Evolutionary conservation across 1,140 invertebrate species (phyloP).

Genomic region (Asbolus verrucosus): DNA sequence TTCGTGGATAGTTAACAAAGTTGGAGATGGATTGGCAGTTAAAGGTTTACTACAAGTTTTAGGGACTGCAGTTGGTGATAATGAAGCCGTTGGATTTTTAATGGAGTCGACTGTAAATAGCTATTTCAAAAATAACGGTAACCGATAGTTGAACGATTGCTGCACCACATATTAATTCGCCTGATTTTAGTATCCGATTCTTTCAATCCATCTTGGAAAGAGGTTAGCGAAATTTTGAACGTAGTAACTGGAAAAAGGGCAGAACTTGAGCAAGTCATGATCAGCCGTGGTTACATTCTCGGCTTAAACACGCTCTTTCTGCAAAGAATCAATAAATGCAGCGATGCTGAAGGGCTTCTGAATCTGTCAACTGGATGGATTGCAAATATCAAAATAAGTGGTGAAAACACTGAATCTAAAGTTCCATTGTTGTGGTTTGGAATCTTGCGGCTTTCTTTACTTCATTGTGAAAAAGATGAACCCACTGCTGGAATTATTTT

Average conservation of each 20-base stretch:
- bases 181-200: conserved; percentile 52
- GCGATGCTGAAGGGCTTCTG: conserved; percentile 55
- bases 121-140: conserved; percentile 62
- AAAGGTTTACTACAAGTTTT: conserved; percentile 55
- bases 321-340: conserved; percentile 55
- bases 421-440: conserved; percentile 61
- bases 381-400: conserved; percentile 59
- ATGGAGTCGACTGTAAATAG: conserved; percentile 57
- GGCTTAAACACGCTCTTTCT: conserved; percentile 61
- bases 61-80: conserved; percentile 54
- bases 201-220: conserved; percentile 57
- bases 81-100: conserved; percentile 54
- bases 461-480: conserved; percentile 58
- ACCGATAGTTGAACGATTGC: too few species aligned
- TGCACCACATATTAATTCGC: too few species aligned
- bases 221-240: conserved; percentile 52
- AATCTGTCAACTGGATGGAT: conserved; percentile 60
- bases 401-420: conserved; percentile 59
- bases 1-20: conserved; percentile 60
- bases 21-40: conserved; percentile 55
- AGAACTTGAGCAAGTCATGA: conserved; percentile 57
- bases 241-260: conserved; percentile 53
- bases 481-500: conserved; percentile 52
- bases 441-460: conserved; percentile 55
- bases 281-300: conserved; percentile 57